Conservation (phyloP, 2,113 vertebrate genomes). For the Phyllostomus discolor region DNA sequence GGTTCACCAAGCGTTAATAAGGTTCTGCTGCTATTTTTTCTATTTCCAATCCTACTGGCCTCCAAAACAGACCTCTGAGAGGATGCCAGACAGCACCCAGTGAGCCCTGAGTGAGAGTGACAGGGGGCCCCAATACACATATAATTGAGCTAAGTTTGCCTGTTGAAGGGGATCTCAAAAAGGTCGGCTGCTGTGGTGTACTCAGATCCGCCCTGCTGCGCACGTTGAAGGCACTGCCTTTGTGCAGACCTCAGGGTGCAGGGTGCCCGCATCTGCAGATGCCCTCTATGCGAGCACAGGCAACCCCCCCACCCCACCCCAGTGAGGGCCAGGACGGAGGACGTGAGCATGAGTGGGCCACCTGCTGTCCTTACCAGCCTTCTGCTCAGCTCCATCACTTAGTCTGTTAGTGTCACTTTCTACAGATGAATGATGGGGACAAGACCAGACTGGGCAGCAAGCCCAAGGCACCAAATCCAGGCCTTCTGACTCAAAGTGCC, state of each 20-base stretch:
- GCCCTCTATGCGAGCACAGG: neutral
- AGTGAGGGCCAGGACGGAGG: neutral
- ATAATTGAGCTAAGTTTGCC: too few relatives aligned
- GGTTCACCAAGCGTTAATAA: neutral
- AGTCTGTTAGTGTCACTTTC: neutral
- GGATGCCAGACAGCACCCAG: too few relatives aligned
- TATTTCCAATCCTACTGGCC: neutral
- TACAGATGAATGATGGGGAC: neutral
- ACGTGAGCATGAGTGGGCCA: accelerated
- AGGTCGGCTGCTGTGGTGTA: too few relatives aligned
- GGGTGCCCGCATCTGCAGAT: neutral
- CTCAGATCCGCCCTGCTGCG: accelerated
- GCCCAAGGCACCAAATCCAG: neutral
- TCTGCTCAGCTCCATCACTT: neutral
- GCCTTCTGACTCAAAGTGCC: neutral
- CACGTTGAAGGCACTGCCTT: too few relatives aligned
- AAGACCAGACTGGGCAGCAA: too few relatives aligned
- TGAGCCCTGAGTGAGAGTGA: neutral
- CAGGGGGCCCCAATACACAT: accelerated
- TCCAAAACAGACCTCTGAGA: neutral
- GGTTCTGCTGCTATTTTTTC: neutral
- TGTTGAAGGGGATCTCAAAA: neutral
- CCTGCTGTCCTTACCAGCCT: neutral
- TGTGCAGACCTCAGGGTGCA: neutral
- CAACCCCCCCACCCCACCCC: neutral